These are phyloP conservation scores for Marmota flaviventris DNA, from an alignment of 2,113 vertebrate genomes.

Conservation along the genomic window DNA sequence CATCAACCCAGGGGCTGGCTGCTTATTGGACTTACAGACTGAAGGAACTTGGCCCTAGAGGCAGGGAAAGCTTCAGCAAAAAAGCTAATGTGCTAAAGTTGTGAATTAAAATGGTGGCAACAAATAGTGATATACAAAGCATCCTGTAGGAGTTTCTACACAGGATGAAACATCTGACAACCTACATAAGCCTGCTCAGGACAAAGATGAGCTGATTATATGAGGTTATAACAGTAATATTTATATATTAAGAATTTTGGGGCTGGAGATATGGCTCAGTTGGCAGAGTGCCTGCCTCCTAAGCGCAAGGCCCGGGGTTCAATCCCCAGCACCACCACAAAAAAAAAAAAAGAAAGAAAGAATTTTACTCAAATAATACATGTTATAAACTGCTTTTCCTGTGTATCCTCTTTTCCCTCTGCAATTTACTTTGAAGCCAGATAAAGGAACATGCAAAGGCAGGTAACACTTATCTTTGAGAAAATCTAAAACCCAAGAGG, in stretches of 20 bases:
- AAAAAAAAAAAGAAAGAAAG: too few relatives aligned
- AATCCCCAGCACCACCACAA: too few relatives aligned
- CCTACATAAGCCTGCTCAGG: neutral
- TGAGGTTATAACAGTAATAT: neutral
- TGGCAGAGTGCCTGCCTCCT: too few relatives aligned
- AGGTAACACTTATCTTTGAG: slow-evolving; percentile 39
- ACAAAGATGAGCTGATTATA: neutral
- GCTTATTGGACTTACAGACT: neutral
- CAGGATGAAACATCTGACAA: neutral
- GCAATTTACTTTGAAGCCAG: neutral
- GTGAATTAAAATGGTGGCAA: neutral
- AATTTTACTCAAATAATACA: slow-evolving; percentile 2
- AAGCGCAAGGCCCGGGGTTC: too few relatives aligned
- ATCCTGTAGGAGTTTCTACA: too few relatives aligned
- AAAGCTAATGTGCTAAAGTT: neutral
- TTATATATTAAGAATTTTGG: neutral
- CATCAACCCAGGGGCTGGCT: neutral
- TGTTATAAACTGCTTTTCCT: slow-evolving; percentile 1
- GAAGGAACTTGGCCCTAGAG: neutral
- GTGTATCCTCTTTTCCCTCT: neutral
- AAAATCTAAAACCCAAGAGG: slow-evolving; percentile 5
- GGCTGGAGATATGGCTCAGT: too few relatives aligned
- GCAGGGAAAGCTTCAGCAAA: neutral
- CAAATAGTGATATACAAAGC: neutral
- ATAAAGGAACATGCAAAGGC: neutral